Conservation (phyloP, 2,113 vertebrate species). For the Calidris pygmaea region DNA sequence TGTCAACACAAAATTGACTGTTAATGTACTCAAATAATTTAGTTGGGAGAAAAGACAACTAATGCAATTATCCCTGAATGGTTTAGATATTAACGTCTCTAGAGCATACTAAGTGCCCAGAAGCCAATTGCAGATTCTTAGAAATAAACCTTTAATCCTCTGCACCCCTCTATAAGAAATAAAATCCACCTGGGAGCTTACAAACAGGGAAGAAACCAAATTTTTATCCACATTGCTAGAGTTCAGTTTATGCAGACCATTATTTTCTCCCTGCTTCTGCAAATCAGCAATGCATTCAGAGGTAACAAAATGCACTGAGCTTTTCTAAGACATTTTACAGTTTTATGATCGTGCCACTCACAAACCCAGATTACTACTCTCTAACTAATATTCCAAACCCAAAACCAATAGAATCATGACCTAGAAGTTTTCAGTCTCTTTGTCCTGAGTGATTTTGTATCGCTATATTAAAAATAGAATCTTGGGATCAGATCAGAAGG, state of each 20-base stretch:
- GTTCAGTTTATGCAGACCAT: background rate
- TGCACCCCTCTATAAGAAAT: background rate
- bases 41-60: constrained; percentile 44
- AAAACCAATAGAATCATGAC: background rate
- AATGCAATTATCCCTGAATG: constrained; percentile 39
- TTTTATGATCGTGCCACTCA: background rate
- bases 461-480: background rate
- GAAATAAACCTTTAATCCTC: constrained; percentile 53
- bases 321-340: background rate
- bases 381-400: constrained; percentile 5
- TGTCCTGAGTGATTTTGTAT: background rate
- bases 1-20: constrained; percentile 65
- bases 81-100: constrained; percentile 45
- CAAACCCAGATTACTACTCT: background rate
- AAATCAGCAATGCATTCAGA: constrained; percentile 1
- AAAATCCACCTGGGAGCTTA: background rate
- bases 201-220: background rate
- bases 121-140: constrained; percentile 34
- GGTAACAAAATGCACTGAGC: constrained; percentile 3
- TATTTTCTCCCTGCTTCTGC: constrained; percentile 2
- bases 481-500: background rate
- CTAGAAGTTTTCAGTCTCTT: background rate
- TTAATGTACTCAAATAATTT: constrained; percentile 50
- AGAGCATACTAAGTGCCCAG: constrained; percentile 23
- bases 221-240: constrained; percentile 7